phyloP scores from a whole-genome alignment of 2,888 invertebrate genomes.

The Mycalesis mineus region DNA sequence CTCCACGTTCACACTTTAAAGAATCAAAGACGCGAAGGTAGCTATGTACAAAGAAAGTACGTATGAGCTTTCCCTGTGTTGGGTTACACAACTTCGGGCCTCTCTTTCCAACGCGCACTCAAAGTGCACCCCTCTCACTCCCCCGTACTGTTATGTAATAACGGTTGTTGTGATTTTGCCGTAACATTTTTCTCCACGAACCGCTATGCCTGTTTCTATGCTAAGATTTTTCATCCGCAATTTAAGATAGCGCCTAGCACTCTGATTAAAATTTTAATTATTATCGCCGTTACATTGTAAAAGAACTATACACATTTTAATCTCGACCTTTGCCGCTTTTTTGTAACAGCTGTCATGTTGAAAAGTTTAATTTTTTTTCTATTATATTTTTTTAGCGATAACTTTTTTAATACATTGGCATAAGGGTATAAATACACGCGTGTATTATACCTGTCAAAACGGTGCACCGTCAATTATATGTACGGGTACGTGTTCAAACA shows the following conservation, averaged over 20 bases:
- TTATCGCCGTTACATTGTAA: slow-evolving; percentile 9
- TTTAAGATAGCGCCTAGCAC: slow-evolving; percentile 29
- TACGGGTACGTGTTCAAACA: slow-evolving; percentile 38
- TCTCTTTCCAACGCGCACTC: slow-evolving; percentile 52
- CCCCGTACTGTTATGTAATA: slow-evolving; percentile 72
- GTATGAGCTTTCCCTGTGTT: slow-evolving; percentile 74
- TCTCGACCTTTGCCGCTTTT: neutral
- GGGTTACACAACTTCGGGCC: slow-evolving; percentile 65
- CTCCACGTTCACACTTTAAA: slow-evolving; percentile 38
- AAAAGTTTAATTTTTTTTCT: neutral
- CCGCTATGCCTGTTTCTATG: slow-evolving; percentile 49
- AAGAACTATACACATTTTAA: slow-evolving; percentile 8
- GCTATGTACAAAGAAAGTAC: slow-evolving; percentile 66
- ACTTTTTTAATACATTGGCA: neutral
- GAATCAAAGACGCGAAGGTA: slow-evolving; percentile 45
- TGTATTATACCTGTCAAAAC: slow-evolving; percentile 55
- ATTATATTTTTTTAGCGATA: neutral
- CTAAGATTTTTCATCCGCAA: slow-evolving; percentile 44
- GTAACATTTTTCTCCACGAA: slow-evolving; percentile 70
- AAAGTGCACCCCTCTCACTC: slow-evolving; percentile 45
- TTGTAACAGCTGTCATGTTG: neutral
- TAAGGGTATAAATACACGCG: slow-evolving; percentile 56
- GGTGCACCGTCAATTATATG: slow-evolving; percentile 49
- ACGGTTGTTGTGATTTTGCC: slow-evolving; percentile 73
- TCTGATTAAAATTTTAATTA: slow-evolving; percentile 22